A percentile compares a stretch with the other conserved stretches of the same genome.
phyloP scores from a whole-genome alignment of 2,113 vertebrate species.

The Edolisoma coerulescens region DNA sequence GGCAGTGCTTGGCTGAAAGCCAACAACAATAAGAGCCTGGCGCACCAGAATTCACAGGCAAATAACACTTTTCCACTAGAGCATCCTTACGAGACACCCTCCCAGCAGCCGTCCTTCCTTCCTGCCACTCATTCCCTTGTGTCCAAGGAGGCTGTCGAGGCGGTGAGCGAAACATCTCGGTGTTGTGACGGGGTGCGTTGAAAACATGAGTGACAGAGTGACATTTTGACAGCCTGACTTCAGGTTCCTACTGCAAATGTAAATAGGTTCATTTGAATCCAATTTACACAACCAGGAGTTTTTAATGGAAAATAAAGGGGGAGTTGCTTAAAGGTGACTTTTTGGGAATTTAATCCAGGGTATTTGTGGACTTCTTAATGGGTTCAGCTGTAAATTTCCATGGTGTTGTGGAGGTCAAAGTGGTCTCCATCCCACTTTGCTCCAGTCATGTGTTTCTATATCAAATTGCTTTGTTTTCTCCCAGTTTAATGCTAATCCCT shows the following conservation, averaged over 20 bases:
- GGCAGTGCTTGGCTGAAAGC: constrained; percentile 36
- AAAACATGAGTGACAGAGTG: constrained; percentile 61
- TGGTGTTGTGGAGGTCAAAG: background rate
- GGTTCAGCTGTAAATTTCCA: background rate
- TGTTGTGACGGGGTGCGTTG: constrained; percentile 40
- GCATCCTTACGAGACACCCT: background rate
- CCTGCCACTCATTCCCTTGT: constrained; percentile 28
- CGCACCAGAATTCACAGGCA: constrained; percentile 32
- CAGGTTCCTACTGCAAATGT: constrained; percentile 49
- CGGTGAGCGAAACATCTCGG: background rate
- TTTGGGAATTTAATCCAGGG: background rate
- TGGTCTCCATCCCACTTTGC: background rate
- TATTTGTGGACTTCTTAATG: background rate
- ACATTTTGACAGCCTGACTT: constrained; percentile 59
- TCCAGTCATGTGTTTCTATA: background rate
- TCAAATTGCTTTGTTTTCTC: background rate
- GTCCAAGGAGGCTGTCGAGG: constrained; percentile 26
- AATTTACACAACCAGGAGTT: constrained; percentile 1
- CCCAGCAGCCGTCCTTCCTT: constrained; percentile 13
- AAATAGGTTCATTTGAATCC: constrained; percentile 64
- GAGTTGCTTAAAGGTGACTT: constrained; percentile 17
- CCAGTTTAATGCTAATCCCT: background rate
- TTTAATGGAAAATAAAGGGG: constrained; percentile 3
- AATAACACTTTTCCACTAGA: constrained; percentile 21
- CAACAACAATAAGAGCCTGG: constrained; percentile 9